Evolutionary conservation across 1,140 invertebrate genomes (phyloP), one percentile per base, ranked within the genome.

Genomic region (Ips typographus): DNA sequence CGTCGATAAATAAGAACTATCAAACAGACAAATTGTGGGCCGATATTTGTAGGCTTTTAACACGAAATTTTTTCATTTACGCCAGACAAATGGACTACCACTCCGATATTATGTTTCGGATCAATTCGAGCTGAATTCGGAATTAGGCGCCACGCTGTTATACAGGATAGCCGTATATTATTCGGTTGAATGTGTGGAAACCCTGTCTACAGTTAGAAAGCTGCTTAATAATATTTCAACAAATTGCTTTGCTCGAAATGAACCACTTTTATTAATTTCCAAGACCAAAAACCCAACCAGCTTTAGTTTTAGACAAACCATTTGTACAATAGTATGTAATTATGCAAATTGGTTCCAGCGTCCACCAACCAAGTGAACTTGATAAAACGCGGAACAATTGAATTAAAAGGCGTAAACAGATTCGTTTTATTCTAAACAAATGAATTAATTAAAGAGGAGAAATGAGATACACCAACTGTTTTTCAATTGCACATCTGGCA

Each of bases 41-140:
- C 65, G 65, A 68, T 37, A 60, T 60, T 68, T 68, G 59, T 68
- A 63, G 67, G 67, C 67, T 68, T 68, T 68, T 68, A 68, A 68
- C 67, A 68, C 67, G 67, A 63, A 62, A 55, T 58, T 68, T 68
- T 68, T 68, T 68, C 59, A 62, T 68, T 68, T 68, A 52, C 43
- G 37, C 37, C 51, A 8, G 44, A 62, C 52, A 68, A 68, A 68
- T 68, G 67, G 67, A 68, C 59, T 68, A 68, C 67, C 67, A 68
- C 44, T 68, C 47, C 52, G 67, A 62, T 68, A 68, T 68, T 68
- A 68, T 68, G 67, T 68, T 68, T 68, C 67, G 59, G 47, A 68
- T 68, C 65, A 58, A 68, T 68, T 68, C 43, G 58, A 56, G 43
- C 59, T 55, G 67, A 59, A 62, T 68, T 62, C 56, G 36, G 59